Base-by-base conservation (phyloP, 2,113 vertebrate species). In the Melospiza georgiana region DNA sequence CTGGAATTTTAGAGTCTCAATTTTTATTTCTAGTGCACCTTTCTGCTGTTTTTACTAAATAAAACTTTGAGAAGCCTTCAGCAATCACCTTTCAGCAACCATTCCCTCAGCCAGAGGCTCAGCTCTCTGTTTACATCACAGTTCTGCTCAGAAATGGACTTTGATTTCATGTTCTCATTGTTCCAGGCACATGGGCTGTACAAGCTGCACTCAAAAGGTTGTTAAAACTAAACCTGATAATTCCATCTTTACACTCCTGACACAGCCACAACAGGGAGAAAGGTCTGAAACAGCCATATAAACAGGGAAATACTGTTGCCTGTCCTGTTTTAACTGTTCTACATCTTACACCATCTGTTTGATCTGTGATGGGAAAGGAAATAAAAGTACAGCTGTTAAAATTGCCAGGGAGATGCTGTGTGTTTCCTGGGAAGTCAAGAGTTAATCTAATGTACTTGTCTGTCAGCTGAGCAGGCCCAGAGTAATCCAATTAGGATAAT, bases 401-500 rank as follows among this genome's bases (percentile, higher is more conserved):
- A 44, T 7, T 22, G n/a, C n/a, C 80, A 81, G 48, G 61, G 44
- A 94, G 58, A 68, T 72, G 63, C 25, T 83, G 33, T 3, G 5
- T 13, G 19, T 43, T 89, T 85, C 67, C 87, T 75, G 58, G 79
- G 6, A 58, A 69, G 18, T 33, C 49, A 44, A 35, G 63, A 85
- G 84, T 62, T 96, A 89, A 95, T 63, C 43, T 63, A 22, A 80
- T 73, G 37, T 52, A 57, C 27, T 79, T 68, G 57, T 5, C 78
- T 67, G 66, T 58, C 62, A 78, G 71, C 58, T 76, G 74, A 93
- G 51, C 23, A 68, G 33, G 62, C 58, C 74, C 23, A 33, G 22
- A 44, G 8, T 74, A 95, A 95, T 93, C 82, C 77, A 88, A 58
- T 94, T 91, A 85, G 67, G 75, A 14, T 83, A 94, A 93, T 49